Conservation (phyloP, 1,140 invertebrate species). For the Lutraria rhynchaena region DNA sequence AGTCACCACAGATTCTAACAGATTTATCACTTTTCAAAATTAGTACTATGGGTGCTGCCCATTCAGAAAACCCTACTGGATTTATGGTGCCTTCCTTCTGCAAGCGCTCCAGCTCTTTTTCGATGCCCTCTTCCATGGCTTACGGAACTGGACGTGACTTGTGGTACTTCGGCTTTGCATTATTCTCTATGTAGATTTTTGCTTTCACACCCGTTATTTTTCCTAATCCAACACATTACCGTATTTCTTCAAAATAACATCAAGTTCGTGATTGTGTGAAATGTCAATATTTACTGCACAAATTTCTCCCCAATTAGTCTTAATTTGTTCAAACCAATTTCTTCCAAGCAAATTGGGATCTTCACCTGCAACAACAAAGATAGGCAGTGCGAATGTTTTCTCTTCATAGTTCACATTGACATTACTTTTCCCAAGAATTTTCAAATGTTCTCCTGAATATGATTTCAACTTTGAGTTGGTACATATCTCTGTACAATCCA, state of each 20-base stretch:
- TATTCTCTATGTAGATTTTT: not conserved
- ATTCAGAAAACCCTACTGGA: constrained; percentile 60
- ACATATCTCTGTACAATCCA: too few relatives aligned
- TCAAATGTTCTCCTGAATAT: not conserved
- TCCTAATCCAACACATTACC: not conserved
- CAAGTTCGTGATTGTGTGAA: not conserved
- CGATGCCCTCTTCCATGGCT: constrained; percentile 63
- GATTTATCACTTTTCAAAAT: constrained; percentile 75
- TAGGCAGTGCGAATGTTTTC: not conserved
- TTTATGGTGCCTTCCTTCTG: constrained; percentile 59
- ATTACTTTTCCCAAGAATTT: not conserved
- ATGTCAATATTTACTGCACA: too few relatives aligned
- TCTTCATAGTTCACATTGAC: not conserved
- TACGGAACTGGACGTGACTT: constrained; percentile 63
- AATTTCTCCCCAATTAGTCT: too few relatives aligned
- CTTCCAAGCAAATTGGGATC: too few relatives aligned
- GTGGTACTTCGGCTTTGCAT: not conserved
- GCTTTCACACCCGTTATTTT: not conserved
- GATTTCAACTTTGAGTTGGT: not conserved
- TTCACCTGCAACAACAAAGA: too few relatives aligned
- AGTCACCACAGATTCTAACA: constrained; percentile 80
- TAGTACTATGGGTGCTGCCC: constrained; percentile 79
- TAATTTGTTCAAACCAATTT: too few relatives aligned
- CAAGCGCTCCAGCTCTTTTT: constrained; percentile 64
- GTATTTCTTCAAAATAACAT: not conserved